Evolutionary conservation across 2,888 invertebrate genomes (phyloP).

Genomic region (Acronicta alni): DNA sequence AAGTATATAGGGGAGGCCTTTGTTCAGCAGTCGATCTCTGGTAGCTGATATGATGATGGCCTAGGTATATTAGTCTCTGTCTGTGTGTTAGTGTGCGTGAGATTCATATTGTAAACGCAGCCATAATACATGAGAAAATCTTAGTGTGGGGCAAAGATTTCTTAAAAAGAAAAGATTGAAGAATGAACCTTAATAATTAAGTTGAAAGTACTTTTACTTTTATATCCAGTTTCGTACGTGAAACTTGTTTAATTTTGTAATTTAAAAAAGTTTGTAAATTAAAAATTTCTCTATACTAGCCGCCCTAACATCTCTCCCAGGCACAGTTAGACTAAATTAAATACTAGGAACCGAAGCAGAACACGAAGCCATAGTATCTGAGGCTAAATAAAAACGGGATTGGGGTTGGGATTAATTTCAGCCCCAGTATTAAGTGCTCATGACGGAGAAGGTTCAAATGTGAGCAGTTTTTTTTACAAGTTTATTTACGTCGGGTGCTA

Average conservation of each 20-base stretch:
- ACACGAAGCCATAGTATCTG: conserved; percentile 10
- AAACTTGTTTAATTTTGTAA: conserved; percentile 16
- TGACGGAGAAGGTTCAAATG: conserved; percentile 6
- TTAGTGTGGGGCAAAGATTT: no score
- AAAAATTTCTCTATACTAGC: conserved; percentile 22
- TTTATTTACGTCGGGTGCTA: conserved; percentile 19
- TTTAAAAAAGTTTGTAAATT: conserved; percentile 23
- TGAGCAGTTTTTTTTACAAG: conserved; percentile 18
- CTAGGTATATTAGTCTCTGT: no score
- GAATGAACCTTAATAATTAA: no score
- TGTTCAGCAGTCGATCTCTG: no score
- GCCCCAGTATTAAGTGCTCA: conserved; percentile 10
- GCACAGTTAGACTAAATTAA: conserved; percentile 39
- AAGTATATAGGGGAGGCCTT: no score
- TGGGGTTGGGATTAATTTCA: conserved; percentile 23
- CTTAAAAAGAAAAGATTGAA: no score
- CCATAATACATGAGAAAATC: no score
- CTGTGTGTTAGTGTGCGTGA: no score
- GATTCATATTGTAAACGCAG: no score
- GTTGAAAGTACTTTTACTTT: no score
- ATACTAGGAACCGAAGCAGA: conserved; percentile 29
- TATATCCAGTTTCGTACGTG: neutral
- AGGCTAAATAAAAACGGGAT: conserved; percentile 15
- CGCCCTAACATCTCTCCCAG: conserved; percentile 16
- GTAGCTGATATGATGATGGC: no score